Conservation (phyloP, 2,797 vertebrate species). For the Triplophysa bombifrons region DNA sequence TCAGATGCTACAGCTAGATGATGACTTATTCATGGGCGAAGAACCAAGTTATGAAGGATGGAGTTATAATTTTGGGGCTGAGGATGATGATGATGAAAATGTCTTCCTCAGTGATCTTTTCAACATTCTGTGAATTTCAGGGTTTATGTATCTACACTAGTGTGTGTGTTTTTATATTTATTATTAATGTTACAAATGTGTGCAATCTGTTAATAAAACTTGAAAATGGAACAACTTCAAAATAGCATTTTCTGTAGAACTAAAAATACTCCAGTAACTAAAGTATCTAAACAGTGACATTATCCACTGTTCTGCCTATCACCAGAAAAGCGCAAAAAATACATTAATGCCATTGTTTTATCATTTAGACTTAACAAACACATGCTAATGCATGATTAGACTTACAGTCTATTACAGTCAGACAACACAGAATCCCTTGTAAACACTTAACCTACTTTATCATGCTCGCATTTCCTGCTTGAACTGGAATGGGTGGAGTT, state of each 20-base stretch:
- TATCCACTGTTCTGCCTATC: background rate
- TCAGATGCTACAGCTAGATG: conserved; percentile 40
- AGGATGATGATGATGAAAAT: conserved; percentile 19
- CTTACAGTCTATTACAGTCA: conserved; percentile 11
- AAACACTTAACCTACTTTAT: conserved; percentile 38
- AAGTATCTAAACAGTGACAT: background rate
- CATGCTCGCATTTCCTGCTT: conserved; percentile 56
- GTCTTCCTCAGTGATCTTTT: conserved; percentile 43
- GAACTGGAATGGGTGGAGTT: conserved; percentile 56
- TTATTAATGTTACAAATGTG: background rate
- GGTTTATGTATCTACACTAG: background rate
- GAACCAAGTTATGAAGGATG: conserved; percentile 36
- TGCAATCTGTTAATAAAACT: conserved; percentile 10
- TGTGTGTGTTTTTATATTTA: background rate
- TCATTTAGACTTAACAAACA: conserved; percentile 3
- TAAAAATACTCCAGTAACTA: background rate
- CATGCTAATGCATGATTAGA: conserved; percentile 6
- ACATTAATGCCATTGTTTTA: background rate
- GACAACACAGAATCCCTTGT: conserved; percentile 39
- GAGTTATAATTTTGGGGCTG: conserved; percentile 41
- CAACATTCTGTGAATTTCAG: conserved; percentile 37
- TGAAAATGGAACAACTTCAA: background rate
- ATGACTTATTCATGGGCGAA: conserved; percentile 36
- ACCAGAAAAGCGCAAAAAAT: background rate
- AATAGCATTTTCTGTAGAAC: no score